These are phyloP conservation scores for Nemapogon koenigi DNA, from an alignment of 2,888 invertebrate species.

Conservation along the genomic window DNA sequence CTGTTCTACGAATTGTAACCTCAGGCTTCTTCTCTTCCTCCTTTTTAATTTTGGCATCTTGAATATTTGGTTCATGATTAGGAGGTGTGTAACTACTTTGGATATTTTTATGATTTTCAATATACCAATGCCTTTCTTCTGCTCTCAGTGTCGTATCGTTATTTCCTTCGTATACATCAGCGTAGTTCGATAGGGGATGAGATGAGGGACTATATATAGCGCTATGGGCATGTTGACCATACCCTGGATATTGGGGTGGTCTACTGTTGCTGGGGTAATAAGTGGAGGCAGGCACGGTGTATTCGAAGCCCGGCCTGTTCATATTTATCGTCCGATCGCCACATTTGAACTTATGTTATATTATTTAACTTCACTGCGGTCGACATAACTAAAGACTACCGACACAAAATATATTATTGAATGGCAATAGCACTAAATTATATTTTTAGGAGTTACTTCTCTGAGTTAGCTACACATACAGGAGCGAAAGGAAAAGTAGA, in stretches of 20 bases:
- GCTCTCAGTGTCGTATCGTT: slow-evolving; percentile 59
- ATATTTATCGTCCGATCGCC: slow-evolving; percentile 53
- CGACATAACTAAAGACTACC: slow-evolving; percentile 1
- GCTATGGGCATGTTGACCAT: slow-evolving; percentile 35
- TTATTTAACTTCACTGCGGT: slow-evolving; percentile 21
- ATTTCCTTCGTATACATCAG: slow-evolving; percentile 59
- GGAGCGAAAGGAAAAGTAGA: slow-evolving; percentile 20
- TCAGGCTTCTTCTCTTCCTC: slow-evolving; percentile 55
- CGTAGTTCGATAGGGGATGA: slow-evolving; percentile 54
- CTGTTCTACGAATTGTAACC: slow-evolving; percentile 38
- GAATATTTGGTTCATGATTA: slow-evolving; percentile 40
- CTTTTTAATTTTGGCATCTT: slow-evolving; percentile 57
- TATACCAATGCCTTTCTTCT: slow-evolving; percentile 59
- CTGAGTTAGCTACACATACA: too few species aligned
- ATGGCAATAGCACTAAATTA: too few species aligned
- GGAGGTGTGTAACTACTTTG: slow-evolving; percentile 40
- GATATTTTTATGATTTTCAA: slow-evolving; percentile 57
- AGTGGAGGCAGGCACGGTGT: slow-evolving; percentile 54
- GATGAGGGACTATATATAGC: slow-evolving; percentile 51
- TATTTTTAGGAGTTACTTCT: too few species aligned
- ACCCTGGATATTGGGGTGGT: slow-evolving; percentile 52
- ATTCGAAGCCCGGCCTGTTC: slow-evolving; percentile 62
- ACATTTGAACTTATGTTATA: slow-evolving; percentile 46
- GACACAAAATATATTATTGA: neutral
- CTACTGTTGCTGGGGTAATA: slow-evolving; percentile 49